Percentiles rank a stretch among this genome's conserved stretches.
These are phyloP conservation scores for Tiliacea aurago DNA, from an alignment of 2,888 invertebrate species.

Conservation along the genomic window DNA sequence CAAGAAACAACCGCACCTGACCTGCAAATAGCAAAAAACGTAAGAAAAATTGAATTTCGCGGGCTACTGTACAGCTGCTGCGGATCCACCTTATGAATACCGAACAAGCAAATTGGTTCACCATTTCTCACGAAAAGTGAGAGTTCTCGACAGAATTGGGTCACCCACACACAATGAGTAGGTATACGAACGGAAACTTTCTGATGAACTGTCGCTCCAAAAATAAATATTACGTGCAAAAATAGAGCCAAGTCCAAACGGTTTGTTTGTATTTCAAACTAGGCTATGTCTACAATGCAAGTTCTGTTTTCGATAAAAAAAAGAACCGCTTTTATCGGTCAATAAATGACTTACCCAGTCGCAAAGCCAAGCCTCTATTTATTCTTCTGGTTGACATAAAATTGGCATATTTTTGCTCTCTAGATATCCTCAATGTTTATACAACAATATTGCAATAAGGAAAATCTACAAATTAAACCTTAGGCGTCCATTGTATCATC, in stretches of 20 bases:
- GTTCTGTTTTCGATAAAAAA: constrained; percentile 38
- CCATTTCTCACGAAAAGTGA: constrained; percentile 13
- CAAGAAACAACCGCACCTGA: too few relatives aligned
- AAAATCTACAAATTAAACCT: background rate
- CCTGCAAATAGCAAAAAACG: too few relatives aligned
- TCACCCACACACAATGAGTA: constrained; percentile 14
- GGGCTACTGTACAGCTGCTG: too few relatives aligned
- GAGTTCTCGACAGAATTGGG: constrained; percentile 31
- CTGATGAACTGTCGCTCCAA: constrained; percentile 9
- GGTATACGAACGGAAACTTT: constrained; percentile 30
- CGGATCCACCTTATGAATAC: background rate
- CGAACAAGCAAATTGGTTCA: background rate
- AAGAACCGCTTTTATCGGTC: constrained; percentile 36
- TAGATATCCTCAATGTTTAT: background rate
- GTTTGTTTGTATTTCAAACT: constrained; percentile 28
- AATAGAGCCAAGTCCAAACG: constrained; percentile 25
- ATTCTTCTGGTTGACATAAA: constrained; percentile 23
- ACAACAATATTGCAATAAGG: constrained; percentile 10
- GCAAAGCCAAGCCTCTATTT: constrained; percentile 43
- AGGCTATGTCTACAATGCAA: constrained; percentile 22
- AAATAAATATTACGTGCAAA: constrained; percentile 20
- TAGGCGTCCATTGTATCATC: background rate
- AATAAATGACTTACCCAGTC: constrained; percentile 22
- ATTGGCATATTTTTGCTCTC: constrained; percentile 11
- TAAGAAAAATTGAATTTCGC: too few relatives aligned